These are phyloP conservation scores for Vulpes lagopus DNA, from an alignment of 2,113 vertebrate genomes.

Conservation along the genomic window DNA sequence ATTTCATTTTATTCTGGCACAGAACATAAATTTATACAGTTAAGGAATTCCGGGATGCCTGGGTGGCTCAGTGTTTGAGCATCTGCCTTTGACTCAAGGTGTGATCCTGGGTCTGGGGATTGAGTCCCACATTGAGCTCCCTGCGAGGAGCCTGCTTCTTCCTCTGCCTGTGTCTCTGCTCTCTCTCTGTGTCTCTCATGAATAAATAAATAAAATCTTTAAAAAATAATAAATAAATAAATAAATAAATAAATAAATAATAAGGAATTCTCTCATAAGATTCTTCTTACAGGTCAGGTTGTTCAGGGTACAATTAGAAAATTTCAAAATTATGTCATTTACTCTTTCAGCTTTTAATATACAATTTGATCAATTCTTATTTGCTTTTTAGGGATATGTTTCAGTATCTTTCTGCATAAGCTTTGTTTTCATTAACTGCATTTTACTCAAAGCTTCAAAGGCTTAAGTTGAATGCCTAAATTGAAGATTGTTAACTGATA, in stretches of 20 bases:
- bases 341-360: conserved; percentile 1
- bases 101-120: no score
- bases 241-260: no score
- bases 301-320: conserved; percentile 4
- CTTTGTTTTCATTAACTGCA: conserved; percentile 32
- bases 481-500: conserved; percentile 37
- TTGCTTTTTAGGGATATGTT: conserved; percentile 28
- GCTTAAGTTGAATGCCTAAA: conserved; percentile 7
- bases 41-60: background rate
- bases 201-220: no score
- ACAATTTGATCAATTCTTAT: background rate
- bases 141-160: no score
- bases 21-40: conserved; percentile 17
- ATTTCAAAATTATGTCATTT: conserved; percentile 48
- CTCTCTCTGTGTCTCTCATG: no score
- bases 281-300: background rate
- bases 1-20: background rate
- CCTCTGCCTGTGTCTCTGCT: no score
- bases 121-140: no score
- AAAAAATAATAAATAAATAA: no score
- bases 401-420: background rate
- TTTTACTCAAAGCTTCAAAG: conserved; percentile 36
- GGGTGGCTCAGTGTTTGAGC: no score
- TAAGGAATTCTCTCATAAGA: background rate
- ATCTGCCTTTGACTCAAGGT: no score